Evolutionary conservation across 2,888 invertebrate genomes (phyloP).

Genomic region (Clitarchus hookeri): DNA sequence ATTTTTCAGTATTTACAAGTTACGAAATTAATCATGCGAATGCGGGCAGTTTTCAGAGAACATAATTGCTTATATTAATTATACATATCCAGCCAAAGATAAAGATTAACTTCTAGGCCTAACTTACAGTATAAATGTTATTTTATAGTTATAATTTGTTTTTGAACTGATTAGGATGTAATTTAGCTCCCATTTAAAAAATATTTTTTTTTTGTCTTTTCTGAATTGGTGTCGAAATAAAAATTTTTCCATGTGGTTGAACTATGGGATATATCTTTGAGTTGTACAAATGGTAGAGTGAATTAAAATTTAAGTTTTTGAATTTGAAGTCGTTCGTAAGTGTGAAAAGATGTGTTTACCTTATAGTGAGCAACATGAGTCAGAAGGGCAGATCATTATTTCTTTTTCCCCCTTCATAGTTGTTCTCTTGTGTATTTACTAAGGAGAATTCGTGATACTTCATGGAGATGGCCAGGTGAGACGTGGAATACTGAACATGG

Average conservation of each 20-base stretch:
- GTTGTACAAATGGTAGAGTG: background rate
- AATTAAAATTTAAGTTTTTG: background rate
- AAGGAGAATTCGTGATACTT: too few relatives aligned
- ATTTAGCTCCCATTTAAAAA: background rate
- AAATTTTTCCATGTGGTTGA: background rate
- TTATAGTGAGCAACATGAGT: background rate
- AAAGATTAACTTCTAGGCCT: background rate
- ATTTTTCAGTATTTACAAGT: background rate
- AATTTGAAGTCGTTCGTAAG: background rate
- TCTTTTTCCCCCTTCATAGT: too few relatives aligned
- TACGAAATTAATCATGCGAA: background rate
- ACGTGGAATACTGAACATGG: too few relatives aligned
- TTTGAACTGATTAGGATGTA: background rate
- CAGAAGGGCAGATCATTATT: too few relatives aligned
- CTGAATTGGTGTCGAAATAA: too few relatives aligned
- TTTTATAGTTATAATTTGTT: background rate
- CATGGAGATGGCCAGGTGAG: too few relatives aligned
- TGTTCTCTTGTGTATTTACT: too few relatives aligned
- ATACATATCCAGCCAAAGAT: conserved; percentile 10
- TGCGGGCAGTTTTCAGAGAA: background rate
- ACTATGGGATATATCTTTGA: background rate
- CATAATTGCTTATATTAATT: background rate
- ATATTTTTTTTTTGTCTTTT: background rate
- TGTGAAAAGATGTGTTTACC: background rate
- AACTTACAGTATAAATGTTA: background rate